Conservation (phyloP, 2,797 vertebrate species). For the Rousettus madagascariensis region DNA sequence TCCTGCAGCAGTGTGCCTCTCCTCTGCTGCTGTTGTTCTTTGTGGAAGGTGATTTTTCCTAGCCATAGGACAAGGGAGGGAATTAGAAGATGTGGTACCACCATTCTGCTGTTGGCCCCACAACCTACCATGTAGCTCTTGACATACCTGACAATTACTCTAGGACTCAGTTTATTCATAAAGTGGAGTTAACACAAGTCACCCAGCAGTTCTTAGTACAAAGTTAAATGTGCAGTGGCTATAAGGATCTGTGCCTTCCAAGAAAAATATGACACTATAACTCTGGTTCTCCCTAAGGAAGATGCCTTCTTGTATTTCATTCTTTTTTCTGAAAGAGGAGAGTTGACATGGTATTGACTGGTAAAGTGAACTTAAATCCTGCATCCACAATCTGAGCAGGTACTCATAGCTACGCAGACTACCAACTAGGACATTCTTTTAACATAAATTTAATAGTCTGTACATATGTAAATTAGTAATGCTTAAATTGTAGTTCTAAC, state of each 20-base stretch:
- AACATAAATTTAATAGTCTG: not conserved
- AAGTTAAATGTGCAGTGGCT: not conserved
- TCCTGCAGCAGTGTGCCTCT: not conserved
- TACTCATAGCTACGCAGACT: not conserved
- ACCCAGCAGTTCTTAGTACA: not conserved
- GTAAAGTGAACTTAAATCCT: not conserved
- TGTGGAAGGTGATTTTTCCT: not conserved
- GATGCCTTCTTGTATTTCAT: not conserved
- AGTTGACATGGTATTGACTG: not conserved
- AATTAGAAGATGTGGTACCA: not conserved
- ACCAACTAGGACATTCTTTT: not conserved
- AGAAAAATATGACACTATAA: not conserved
- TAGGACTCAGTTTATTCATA: not conserved
- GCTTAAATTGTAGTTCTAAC: not conserved
- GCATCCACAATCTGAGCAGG: not conserved
- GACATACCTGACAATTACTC: not conserved
- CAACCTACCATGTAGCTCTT: not conserved
- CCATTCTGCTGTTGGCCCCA: not conserved
- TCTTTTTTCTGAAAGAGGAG: not conserved
- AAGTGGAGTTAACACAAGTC: not conserved
- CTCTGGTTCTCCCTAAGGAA: not conserved
- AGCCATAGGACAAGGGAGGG: not conserved
- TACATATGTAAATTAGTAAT: not conserved
- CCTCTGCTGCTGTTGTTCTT: not conserved
- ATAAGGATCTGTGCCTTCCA: not conserved